A percentile compares a stretch with the other conserved stretches of the same genome.
These are phyloP conservation scores for Heliconius erato DNA, from an alignment of 2,888 invertebrate genomes.

Conservation along the genomic window DNA sequence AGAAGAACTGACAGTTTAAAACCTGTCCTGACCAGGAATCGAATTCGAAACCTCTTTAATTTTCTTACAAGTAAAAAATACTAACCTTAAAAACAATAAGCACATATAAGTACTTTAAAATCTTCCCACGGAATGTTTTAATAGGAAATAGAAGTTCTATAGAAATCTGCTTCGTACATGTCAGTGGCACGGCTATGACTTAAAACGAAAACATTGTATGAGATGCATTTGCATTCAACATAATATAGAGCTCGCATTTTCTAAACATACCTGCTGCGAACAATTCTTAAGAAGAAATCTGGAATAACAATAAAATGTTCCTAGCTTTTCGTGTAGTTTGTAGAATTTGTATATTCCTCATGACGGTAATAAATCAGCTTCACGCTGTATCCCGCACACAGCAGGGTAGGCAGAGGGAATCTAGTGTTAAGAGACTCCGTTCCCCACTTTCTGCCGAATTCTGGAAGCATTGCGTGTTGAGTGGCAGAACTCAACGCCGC, in stretches of 20 bases:
- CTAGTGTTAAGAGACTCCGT: too few species aligned
- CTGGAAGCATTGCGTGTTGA: too few species aligned
- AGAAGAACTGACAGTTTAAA: background rate
- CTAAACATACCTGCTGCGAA: background rate
- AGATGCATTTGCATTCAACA: constrained; percentile 14
- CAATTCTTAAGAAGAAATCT: background rate
- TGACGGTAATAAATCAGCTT: background rate
- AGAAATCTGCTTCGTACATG: background rate
- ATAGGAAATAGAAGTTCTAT: background rate
- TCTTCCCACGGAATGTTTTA: background rate
- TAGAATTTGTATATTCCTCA: background rate
- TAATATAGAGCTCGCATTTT: background rate
- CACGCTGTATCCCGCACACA: too few species aligned
- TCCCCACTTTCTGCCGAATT: too few species aligned
- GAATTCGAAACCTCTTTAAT: background rate
- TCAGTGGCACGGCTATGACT: constrained; percentile 1
- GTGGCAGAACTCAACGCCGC: too few species aligned
- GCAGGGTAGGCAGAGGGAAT: too few species aligned
- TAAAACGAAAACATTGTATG: background rate
- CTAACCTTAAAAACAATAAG: background rate
- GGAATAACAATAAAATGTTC: background rate
- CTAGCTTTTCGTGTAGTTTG: background rate
- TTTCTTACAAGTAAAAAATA: background rate
- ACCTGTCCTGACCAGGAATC: background rate
- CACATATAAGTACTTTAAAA: background rate